Evolutionary conservation across 2,797 vertebrate genomes (phyloP), one percentile per base, ranked within the genome.

Genomic region (Bufotes viridis): DNA sequence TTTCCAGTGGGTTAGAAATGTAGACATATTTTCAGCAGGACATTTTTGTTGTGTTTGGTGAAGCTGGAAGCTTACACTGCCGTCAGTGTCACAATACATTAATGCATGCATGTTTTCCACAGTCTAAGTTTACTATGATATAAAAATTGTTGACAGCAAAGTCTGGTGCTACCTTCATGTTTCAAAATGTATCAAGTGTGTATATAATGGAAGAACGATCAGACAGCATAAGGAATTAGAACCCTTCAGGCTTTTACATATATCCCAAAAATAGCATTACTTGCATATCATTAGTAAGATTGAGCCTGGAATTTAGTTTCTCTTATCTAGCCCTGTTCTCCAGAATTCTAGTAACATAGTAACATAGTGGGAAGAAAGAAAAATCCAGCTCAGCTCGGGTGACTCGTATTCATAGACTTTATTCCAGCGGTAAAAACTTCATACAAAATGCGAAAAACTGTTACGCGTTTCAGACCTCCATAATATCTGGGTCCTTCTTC

Each of bases 61-160:
- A 88, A 75, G 75, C 86, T 86, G 91, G 69, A 82, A 91, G 90
- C 84, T 90, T 85, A 60, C 81, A 84, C 85, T 88, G 9, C 1
- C 12, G 88, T 85, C 0, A 0, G 18, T 88, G 84, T 14, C 58
- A 89, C 90, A 92, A 90, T 69, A 67, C 78, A 88, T 90, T 84
- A 88, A 61, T 86, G 67, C 13, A 90, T 81, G 70, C 60, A 11
- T 2, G n/a, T 69, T 87, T 85, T 89, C 72, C 58, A 89, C 58
- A 7, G 51, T 87, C 76, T 90, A 10, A 90, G 82, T 82, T 55
- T 87, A n/a, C 69, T 86, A 55, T 90, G 11, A 82, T 87, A 75
- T 0, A 0, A 84, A 83, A 85, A 84, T 80, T 85, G 82, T 72
- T 17, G 42, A 7, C 7, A 83, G 55, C 74, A 51, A 91, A 81